Percentiles rank a stretch among this genome's conserved stretches.
These are phyloP conservation scores for Margaritifera margaritifera DNA, from an alignment of 2,888 invertebrate genomes.

Conservation along the genomic window DNA sequence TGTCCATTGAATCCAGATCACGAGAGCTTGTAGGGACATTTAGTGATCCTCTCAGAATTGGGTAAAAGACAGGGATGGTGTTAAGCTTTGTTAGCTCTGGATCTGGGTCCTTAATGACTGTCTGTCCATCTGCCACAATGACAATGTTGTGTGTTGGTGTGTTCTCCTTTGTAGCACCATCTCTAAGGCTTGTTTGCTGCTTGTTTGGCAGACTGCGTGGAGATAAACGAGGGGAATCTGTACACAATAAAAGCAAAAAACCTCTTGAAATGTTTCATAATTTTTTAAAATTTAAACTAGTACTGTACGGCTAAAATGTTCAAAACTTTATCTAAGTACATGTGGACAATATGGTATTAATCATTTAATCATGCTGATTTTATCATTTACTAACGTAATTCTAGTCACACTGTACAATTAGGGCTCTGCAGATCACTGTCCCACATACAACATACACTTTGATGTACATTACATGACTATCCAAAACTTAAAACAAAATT, in stretches of 20 bases:
- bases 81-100: constrained; percentile 66
- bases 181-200: constrained; percentile 24
- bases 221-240: constrained; percentile 61
- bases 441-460: too few relatives aligned
- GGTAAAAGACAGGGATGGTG: constrained; percentile 89
- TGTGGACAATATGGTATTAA: too few relatives aligned
- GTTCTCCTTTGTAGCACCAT: constrained; percentile 23
- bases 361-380: too few relatives aligned
- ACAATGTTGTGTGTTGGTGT: constrained; percentile 67
- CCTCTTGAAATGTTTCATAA: too few relatives aligned
- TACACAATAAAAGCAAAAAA: background rate
- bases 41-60: constrained; percentile 91
- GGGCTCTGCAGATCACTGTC: too few relatives aligned
- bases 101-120: constrained; percentile 52
- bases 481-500: too few relatives aligned
- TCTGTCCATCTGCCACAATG: constrained; percentile 65
- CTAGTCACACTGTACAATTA: too few relatives aligned
- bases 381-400: too few relatives aligned
- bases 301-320: too few relatives aligned
- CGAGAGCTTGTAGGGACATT: constrained; percentile 79
- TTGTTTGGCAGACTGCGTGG: constrained; percentile 43
- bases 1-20: constrained; percentile 87
- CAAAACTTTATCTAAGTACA: too few relatives aligned
- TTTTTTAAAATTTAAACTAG: too few relatives aligned
- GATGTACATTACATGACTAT: too few relatives aligned